Evolutionary conservation across 2,888 invertebrate species (phyloP).

Genomic region (Gortyna flavago): DNA sequence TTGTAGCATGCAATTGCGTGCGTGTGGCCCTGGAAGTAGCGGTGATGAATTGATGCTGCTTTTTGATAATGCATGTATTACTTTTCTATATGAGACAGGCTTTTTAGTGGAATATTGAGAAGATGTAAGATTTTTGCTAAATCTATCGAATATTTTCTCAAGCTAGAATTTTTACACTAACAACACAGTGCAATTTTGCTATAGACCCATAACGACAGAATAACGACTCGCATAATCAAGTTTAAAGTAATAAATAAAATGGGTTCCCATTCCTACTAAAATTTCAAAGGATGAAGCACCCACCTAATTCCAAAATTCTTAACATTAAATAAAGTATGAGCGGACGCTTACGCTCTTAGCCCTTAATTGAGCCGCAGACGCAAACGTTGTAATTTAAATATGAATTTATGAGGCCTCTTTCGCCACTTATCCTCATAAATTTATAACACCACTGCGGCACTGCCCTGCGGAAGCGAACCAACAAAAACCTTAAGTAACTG

Average conservation of each 20-base stretch:
- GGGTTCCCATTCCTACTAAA: slow-evolving; percentile 25
- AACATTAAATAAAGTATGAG: slow-evolving; percentile 59
- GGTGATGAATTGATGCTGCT: neutral
- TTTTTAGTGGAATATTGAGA: neutral
- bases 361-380: slow-evolving; percentile 56
- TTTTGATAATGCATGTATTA: neutral
- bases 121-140: no score
- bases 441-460: slow-evolving; percentile 57
- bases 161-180: no score
- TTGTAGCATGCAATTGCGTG: slow-evolving; percentile 40
- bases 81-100: neutral
- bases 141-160: neutral
- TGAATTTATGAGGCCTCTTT: slow-evolving; percentile 57
- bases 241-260: slow-evolving; percentile 26
- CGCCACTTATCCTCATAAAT: slow-evolving; percentile 55
- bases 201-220: neutral
- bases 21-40: slow-evolving; percentile 20
- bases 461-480: slow-evolving; percentile 48
- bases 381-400: slow-evolving; percentile 58
- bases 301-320: slow-evolving; percentile 49
- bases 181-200: neutral
- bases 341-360: slow-evolving; percentile 49
- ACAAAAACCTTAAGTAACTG: slow-evolving; percentile 44
- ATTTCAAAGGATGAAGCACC: slow-evolving; percentile 30
- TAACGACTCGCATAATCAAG: slow-evolving; percentile 1